Evolutionary conservation across 2,797 vertebrate genomes (phyloP), one percentile per base, ranked within the genome.

Genomic region (Gallirallus australis): DNA sequence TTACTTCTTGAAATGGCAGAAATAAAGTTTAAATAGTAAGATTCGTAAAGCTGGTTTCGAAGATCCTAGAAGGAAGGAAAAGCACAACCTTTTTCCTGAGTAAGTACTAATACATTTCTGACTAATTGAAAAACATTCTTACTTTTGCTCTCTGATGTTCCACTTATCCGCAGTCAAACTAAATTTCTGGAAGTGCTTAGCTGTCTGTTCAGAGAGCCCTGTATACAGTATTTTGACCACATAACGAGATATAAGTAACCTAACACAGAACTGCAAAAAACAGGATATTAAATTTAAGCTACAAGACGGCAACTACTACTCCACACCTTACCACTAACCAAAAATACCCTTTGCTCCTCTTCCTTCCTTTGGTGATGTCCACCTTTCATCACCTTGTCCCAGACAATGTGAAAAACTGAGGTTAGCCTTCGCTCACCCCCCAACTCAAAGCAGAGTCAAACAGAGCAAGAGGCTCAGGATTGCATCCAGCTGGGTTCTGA

Each of bases 1-100:
- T 99, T 99, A 98, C 99, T 99, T 96, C 99, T 98, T 18, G 99
- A 99, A 98, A 99, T 99, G 85, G 99, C 99, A 72, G 99, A 99
- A 98, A 99, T 99, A 97, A 99, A 99, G 98, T 99, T 99, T 97
- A 99, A 98, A 97, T 98, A 99, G 96, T 99, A 99, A 11, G 99
- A 99, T 96, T 99, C 99, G 90, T 99, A 99, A 56, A 99, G 98
- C 93, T 99, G 99, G 96, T 98, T 99, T 97, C 99, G 98, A 97
- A 99, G 98, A 97, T 99, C 99, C 99, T 99, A 94, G 72, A 95
- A 97, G 70, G 69, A 96, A 85, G 23, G 12, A 92, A 94, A 95
- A 47, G 3, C 91, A 95, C 16, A 82, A 42, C 1, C 23, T 91
- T 90, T 75, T 68, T 70, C 40, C 39, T 75, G 56, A 77, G 11